Conservation (phyloP, 2,113 vertebrate species). For the Hystrix cristata region DNA sequence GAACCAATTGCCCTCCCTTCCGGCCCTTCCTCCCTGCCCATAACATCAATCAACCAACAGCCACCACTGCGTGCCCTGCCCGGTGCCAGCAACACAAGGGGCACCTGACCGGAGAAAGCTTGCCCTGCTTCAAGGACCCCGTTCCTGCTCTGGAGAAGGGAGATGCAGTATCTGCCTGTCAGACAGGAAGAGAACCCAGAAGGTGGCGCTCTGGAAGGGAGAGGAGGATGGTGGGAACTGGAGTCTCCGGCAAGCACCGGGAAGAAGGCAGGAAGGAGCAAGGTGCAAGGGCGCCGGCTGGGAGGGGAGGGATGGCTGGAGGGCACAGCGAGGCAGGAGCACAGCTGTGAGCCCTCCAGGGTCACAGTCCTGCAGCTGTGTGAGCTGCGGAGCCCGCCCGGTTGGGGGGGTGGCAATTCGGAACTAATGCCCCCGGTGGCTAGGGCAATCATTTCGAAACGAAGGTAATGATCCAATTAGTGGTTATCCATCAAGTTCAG, state of each 20-base stretch:
- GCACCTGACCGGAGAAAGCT: background rate
- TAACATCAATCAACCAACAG: slow-evolving; percentile 54
- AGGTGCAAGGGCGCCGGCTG: background rate
- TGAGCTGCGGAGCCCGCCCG: background rate
- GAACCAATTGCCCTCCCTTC: slow-evolving; percentile 65
- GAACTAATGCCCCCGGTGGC: slow-evolving; percentile 73
- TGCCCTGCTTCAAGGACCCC: background rate
- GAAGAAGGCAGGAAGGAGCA: background rate
- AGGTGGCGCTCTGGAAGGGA: background rate
- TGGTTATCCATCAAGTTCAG: slow-evolving; percentile 86
- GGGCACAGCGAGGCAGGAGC: background rate
- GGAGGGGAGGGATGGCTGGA: background rate
- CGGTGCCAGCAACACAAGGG: background rate
- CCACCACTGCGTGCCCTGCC: slow-evolving; percentile 6
- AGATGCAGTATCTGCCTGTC: fast-evolving
- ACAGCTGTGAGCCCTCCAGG: slow-evolving; percentile 62
- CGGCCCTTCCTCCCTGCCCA: background rate
- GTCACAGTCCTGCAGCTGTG: slow-evolving; percentile 44
- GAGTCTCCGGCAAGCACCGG: background rate
- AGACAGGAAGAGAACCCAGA: background rate
- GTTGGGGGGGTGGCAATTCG: background rate
- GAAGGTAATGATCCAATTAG: slow-evolving; percentile 87
- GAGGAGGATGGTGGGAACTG: background rate
- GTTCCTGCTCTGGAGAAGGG: background rate
- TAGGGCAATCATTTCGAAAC: slow-evolving; percentile 82